A percentile compares a stretch with the other conserved stretches of the same genome.
Conservation (phyloP, 2,797 vertebrate species). For the Carduelis carduelis region DNA sequence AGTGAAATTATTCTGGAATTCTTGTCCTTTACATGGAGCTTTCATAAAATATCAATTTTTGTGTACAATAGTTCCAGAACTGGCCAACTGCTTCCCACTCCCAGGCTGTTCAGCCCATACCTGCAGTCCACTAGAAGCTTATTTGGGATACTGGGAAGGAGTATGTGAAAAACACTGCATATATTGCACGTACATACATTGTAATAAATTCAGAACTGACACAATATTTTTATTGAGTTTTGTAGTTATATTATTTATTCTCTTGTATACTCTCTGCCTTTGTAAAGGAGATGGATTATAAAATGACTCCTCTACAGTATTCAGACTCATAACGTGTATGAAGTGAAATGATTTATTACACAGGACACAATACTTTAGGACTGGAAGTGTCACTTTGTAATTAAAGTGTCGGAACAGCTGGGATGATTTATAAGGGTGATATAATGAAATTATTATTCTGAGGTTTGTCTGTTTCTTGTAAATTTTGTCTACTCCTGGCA, state of each 20-base stretch:
- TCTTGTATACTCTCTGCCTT: background rate
- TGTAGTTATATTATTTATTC: background rate
- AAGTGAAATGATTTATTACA: constrained; percentile 22
- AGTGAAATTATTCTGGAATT: background rate
- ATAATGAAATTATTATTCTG: constrained; percentile 34
- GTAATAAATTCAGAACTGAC: background rate
- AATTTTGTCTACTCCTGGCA: constrained; percentile 18
- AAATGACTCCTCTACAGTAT: background rate
- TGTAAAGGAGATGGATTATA: background rate
- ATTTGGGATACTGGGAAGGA: background rate
- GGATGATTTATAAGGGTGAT: constrained; percentile 36
- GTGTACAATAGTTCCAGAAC: background rate
- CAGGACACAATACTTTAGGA: background rate
- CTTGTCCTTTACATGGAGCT: background rate
- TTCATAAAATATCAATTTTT: background rate
- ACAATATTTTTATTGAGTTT: background rate
- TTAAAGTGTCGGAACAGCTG: constrained; percentile 42
- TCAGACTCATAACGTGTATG: background rate
- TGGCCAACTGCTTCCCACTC: accelerated
- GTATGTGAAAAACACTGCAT: background rate
- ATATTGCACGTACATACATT: background rate
- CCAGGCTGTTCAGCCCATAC: background rate
- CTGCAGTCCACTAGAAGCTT: background rate
- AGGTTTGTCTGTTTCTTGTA: constrained; percentile 6
- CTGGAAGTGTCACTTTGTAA: constrained; percentile 42